Base-by-base conservation (phyloP, 1,140 invertebrate species). In the Telenomus remus region DNA sequence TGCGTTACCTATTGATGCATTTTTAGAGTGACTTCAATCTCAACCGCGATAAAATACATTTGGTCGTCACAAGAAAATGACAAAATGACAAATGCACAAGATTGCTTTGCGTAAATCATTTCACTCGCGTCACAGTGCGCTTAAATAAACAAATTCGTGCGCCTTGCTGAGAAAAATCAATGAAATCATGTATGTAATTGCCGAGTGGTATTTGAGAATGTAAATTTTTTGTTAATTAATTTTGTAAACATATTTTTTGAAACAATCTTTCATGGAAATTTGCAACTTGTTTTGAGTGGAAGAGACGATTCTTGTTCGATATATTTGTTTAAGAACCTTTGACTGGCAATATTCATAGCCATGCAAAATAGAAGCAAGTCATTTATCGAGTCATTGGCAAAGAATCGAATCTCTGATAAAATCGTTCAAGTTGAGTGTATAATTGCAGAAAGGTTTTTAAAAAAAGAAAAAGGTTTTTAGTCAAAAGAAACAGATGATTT, bases 321-420 rank as follows among this genome's bases (percentile, higher is more conserved):
- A 13, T 50, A 44, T 15, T 68, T 0, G 33, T 6, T 54, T 74
- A 55, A 80, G 73, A 63, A 70, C 60, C 74, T 55, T 63, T 78
- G 76, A 49, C 55, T 49, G 42, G 46, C 42, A 33, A 60, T 66
- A 72, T 53, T 83, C 79, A 82, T 82, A 79, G 76, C 42, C 44
- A 83, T 84, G 80, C 76, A 80, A 84, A 83, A 71, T 68, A 78
- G 47, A 75, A 69, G 64, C 64, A 69, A 76, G 57, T 69, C 50
- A 74, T 63, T 74, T 66, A 66, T 57, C 71, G 63, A 68, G 63
- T 66, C 72, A 69, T 63, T 75, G 63, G 48, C 57, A 74, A 71
- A 66, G 56, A 68, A 60, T 64, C 44, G 54, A 54, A 64, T 75
- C 73, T 76, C 34, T 12, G 37, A 15, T 39, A 66, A 65, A 77